phyloP scores from a whole-genome alignment of 2,113 vertebrate genomes.

The Megaceryle torquata region DNA sequence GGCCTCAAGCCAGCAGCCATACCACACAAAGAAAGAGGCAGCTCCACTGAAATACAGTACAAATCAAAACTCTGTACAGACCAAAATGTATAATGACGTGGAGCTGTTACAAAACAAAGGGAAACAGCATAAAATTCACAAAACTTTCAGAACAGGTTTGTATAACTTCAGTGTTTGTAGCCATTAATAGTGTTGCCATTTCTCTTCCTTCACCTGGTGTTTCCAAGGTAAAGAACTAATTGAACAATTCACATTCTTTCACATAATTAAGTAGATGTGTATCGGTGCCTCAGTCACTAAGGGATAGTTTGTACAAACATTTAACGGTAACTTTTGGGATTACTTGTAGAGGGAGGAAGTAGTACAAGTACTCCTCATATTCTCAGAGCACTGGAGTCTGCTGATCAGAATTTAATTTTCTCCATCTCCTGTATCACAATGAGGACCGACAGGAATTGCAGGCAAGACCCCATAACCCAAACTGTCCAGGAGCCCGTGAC shows the following conservation, averaged over 20 bases:
- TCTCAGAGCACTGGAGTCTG: neutral
- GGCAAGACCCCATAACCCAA: neutral
- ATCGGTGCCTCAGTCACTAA: neutral
- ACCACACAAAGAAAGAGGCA: neutral
- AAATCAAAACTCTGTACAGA: neutral
- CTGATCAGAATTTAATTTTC: neutral
- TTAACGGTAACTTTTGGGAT: neutral
- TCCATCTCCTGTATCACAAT: neutral
- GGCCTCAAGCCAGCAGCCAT: neutral
- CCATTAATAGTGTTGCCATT: neutral
- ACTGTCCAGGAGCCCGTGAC: neutral
- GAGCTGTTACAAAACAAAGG: neutral
- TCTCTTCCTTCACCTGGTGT: neutral
- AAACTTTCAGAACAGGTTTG: neutral
- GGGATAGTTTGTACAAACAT: neutral
- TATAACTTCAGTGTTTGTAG: neutral
- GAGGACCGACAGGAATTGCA: neutral
- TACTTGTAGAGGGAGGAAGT: neutral
- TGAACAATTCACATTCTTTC: neutral
- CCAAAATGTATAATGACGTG: neutral
- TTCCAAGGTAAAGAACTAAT: neutral
- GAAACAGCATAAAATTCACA: neutral
- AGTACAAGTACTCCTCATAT: neutral
- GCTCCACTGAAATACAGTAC: neutral
- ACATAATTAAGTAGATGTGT: neutral